These are phyloP conservation scores for Tautogolabrus adspersus DNA, from an alignment of 2,113 vertebrate species.

Conservation along the genomic window DNA sequence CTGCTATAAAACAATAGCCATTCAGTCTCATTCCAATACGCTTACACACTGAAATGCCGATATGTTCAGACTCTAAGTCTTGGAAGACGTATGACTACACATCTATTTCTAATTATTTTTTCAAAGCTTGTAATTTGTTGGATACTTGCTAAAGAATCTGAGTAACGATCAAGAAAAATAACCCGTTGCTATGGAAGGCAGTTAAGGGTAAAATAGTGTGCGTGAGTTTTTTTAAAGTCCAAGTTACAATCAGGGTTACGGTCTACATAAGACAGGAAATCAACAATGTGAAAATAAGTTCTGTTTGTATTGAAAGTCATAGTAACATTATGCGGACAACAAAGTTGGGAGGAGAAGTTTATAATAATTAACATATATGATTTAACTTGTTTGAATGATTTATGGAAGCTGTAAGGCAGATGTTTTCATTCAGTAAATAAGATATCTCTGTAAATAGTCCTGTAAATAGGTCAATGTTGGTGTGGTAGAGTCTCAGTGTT, in stretches of 20 bases:
- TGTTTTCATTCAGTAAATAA: too few species aligned
- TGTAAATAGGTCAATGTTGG: too few species aligned
- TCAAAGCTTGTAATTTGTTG: constrained; percentile 6
- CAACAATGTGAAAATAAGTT: background rate
- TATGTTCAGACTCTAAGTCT: constrained; percentile 15
- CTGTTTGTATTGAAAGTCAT: background rate
- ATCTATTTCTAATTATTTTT: constrained; percentile 34
- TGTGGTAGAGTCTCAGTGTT: too few species aligned
- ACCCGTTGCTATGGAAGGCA: background rate
- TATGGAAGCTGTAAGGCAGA: too few species aligned
- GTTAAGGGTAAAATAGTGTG: background rate
- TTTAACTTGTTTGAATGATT: too few species aligned
- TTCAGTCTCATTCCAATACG: constrained; percentile 29
- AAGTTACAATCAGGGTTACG: constrained; percentile 13
- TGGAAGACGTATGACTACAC: constrained; percentile 9
- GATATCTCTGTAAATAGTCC: too few species aligned
- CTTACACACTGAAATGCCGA: constrained; percentile 20
- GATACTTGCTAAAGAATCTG: constrained; percentile 3
- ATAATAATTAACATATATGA: too few species aligned
- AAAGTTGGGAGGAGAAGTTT: background rate
- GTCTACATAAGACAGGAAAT: background rate
- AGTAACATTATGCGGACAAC: background rate
- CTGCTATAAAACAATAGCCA: constrained; percentile 40
- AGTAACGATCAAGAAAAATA: constrained; percentile 1
- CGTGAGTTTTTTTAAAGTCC: constrained; percentile 13